Evolutionary conservation across 2,797 vertebrate genomes (phyloP).

Genomic region (Odontamblyopus rebecca): DNA sequence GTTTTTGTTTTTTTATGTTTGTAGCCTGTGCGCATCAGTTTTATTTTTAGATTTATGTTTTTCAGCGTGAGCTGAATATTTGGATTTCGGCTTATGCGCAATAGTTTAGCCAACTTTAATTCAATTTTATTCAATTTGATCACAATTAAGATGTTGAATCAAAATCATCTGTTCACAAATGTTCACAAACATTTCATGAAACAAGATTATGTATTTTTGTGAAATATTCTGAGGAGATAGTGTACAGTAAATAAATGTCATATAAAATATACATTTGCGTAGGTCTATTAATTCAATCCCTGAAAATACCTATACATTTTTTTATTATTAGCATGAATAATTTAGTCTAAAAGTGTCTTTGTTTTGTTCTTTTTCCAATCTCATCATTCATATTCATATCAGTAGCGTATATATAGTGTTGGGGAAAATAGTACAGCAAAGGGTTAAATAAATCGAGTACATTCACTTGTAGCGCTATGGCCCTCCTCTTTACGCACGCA

Average conservation of each 20-base stretch:
- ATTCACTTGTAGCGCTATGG: conserved; percentile 55
- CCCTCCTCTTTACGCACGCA: conserved; percentile 22
- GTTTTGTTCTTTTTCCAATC: background rate
- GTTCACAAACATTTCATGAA: background rate
- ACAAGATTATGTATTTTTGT: background rate
- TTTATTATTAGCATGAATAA: background rate
- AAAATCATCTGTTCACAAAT: background rate
- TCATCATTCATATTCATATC: conserved; percentile 1
- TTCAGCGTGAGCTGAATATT: background rate
- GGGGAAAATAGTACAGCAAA: conserved; percentile 8
- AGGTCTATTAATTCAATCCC: background rate
- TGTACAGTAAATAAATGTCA: background rate
- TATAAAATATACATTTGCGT: background rate
- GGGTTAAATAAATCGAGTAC: conserved; percentile 16
- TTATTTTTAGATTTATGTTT: background rate
- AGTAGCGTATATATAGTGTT: conserved; percentile 10
- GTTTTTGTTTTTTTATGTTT: no score
- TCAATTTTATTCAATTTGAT: background rate
- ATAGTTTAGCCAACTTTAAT: background rate
- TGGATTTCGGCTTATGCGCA: background rate
- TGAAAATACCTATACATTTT: background rate
- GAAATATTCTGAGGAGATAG: background rate
- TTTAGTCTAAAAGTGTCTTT: background rate
- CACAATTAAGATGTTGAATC: background rate
- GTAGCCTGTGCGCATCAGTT: no score